Conservation (phyloP, 2,113 vertebrate genomes). For the Melospiza georgiana region DNA sequence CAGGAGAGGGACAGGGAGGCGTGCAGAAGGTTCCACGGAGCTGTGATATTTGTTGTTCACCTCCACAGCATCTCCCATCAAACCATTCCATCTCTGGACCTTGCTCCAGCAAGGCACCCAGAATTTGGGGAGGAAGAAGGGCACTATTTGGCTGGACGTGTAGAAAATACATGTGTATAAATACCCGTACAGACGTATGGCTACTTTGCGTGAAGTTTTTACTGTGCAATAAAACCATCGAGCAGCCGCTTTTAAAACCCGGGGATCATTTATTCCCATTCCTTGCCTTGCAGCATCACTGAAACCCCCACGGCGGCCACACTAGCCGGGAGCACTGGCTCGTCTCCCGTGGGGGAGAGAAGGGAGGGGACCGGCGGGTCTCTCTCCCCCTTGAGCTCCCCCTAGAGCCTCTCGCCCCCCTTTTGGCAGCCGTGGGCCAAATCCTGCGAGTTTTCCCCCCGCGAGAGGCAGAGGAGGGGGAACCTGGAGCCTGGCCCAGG, state of each 20-base stretch:
- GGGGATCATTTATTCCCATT: constrained; percentile 34
- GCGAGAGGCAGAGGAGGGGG: neutral
- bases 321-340: neutral
- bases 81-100: constrained; percentile 27
- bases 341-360: neutral
- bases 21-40: constrained; percentile 48
- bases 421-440: neutral
- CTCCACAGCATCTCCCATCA: constrained; percentile 51
- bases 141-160: neutral
- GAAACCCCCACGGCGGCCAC: neutral
- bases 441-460: neutral
- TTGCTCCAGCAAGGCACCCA: constrained; percentile 44
- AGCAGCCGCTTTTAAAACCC: constrained; percentile 50
- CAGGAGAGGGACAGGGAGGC: constrained; percentile 69
- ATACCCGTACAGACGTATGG: neutral
- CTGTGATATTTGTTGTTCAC: constrained; percentile 42
- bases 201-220: constrained; percentile 62
- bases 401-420: neutral
- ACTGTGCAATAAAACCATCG: constrained; percentile 68
- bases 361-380: neutral
- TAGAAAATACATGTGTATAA: neutral
- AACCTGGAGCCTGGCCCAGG: neutral
- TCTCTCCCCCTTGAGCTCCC: neutral
- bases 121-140: neutral
- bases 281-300: constrained; percentile 29